These are phyloP conservation scores for Carlito syrichta DNA, from an alignment of 2,113 vertebrate genomes.

Conservation along the genomic window DNA sequence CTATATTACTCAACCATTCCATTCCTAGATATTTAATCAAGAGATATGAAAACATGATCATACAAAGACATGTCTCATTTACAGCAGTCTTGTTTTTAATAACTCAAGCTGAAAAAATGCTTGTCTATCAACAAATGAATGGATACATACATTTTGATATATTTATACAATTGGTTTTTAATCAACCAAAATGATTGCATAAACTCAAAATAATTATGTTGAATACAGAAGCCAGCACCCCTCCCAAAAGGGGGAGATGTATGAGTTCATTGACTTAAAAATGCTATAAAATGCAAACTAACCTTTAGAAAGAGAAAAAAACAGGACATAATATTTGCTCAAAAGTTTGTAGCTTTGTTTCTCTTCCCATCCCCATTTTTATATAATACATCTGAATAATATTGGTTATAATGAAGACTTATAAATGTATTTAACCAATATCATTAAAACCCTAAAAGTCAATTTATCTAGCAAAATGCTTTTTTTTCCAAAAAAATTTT, in stretches of 20 bases:
- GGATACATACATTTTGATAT: not conserved
- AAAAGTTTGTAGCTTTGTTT: not conserved
- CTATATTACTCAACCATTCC: not conserved
- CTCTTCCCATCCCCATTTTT: not conserved
- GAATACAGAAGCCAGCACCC: not conserved
- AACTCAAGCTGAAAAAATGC: not conserved
- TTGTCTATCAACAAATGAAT: not conserved
- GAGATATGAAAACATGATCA: not conserved
- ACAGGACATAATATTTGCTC: not conserved
- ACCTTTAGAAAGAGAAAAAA: not conserved
- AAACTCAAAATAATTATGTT: not conserved
- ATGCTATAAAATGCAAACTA: not conserved
- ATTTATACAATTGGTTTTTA: not conserved
- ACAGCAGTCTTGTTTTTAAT: not conserved
- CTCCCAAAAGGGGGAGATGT: not conserved
- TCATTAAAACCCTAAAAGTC: not conserved
- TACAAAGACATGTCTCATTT: not conserved
- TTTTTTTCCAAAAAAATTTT: not conserved
- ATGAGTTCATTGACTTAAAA: not conserved
- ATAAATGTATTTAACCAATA: not conserved
- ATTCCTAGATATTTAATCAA: not conserved
- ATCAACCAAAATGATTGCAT: not conserved
- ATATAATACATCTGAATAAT: not conserved
- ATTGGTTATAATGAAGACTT: not conserved
- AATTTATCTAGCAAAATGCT: not conserved